These are phyloP conservation scores for Notamacropus eugenii DNA, from an alignment of 2,797 vertebrate genomes.

Conservation along the genomic window DNA sequence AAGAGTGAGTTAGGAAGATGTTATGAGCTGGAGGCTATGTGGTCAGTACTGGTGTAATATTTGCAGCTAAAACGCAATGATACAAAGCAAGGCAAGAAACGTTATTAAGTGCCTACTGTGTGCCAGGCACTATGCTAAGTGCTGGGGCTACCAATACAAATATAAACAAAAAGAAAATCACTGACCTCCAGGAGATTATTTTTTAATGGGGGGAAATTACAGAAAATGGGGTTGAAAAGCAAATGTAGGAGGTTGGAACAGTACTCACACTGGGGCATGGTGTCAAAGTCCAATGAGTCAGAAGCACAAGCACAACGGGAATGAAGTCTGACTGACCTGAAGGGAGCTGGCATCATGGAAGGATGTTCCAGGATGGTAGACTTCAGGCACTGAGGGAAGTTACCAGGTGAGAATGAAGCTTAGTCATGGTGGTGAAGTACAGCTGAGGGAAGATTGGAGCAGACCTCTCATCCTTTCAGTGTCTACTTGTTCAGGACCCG, in stretches of 20 bases:
- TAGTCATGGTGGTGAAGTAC: not conserved
- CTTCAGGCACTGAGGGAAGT: not conserved
- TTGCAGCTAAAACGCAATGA: not conserved
- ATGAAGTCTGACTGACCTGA: not conserved
- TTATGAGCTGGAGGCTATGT: not conserved
- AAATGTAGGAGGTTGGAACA: not conserved
- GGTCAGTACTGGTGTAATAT: not conserved
- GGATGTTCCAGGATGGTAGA: not conserved
- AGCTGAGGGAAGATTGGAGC: not conserved
- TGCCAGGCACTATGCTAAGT: not conserved
- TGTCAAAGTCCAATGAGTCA: not conserved
- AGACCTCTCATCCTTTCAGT: not conserved
- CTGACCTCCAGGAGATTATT: not conserved
- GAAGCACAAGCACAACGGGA: not conserved
- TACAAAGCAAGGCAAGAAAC: not conserved
- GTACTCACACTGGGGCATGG: not conserved
- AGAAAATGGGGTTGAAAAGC: not conserved
- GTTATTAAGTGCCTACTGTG: not conserved
- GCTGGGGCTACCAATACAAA: not conserved
- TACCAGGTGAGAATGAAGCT: not conserved
- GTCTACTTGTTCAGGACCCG: not conserved
- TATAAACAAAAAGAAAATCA: not conserved
- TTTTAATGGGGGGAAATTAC: not conserved
- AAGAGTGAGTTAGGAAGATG: not conserved
- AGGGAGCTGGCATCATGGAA: not conserved